Percentiles rank a stretch among this genome's conserved stretches.
These are phyloP conservation scores for Momotus momota DNA, from an alignment of 2,797 vertebrate species.

Conservation along the genomic window DNA sequence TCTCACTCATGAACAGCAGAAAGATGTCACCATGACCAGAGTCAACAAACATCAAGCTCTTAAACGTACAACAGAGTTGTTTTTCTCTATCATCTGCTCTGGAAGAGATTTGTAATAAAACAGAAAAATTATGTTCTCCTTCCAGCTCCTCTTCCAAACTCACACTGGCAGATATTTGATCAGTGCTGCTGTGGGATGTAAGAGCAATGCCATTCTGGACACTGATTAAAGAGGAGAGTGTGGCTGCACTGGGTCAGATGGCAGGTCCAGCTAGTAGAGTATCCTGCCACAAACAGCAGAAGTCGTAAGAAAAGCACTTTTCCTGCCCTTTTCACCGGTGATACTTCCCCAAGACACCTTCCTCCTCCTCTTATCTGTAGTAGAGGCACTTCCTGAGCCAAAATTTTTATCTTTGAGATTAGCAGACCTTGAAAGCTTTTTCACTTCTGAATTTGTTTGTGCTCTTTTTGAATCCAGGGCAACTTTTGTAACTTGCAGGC, in stretches of 20 bases:
- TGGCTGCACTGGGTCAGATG: background rate
- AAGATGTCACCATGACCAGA: background rate
- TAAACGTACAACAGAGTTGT: background rate
- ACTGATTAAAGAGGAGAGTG: background rate
- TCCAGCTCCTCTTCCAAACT: background rate
- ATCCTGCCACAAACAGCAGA: background rate
- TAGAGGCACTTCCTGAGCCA: slow-evolving; percentile 29
- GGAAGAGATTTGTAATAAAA: background rate
- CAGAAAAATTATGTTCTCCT: background rate
- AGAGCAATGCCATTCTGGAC: background rate
- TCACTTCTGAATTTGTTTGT: background rate
- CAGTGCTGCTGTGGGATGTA: background rate
- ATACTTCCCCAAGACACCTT: slow-evolving; percentile 21
- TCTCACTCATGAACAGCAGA: background rate
- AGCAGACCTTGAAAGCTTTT: slow-evolving; percentile 45
- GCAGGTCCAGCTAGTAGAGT: background rate
- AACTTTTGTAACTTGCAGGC: background rate
- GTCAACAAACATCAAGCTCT: slow-evolving; percentile 4
- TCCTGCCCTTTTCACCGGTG: background rate
- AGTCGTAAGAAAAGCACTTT: background rate
- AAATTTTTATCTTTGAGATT: slow-evolving; percentile 44
- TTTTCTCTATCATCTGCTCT: background rate
- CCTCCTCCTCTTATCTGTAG: slow-evolving; percentile 39
- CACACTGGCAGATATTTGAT: background rate
- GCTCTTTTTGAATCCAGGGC: background rate